Conservation (phyloP, 2,888 invertebrate species). For the Pteria penguin region DNA sequence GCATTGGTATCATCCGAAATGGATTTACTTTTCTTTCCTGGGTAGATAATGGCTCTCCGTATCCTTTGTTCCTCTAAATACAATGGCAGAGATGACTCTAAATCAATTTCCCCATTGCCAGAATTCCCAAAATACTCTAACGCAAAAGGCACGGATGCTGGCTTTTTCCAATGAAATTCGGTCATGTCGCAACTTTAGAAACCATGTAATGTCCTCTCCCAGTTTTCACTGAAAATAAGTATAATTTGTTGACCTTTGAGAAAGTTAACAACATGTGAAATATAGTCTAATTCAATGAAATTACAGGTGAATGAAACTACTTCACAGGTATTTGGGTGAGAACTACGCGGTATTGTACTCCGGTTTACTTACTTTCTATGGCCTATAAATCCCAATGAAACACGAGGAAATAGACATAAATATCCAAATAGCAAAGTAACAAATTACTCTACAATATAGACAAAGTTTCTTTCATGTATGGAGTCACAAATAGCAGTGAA, state of each 20-base stretch:
- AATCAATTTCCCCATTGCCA: constrained; percentile 12
- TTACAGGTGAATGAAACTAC: neutral
- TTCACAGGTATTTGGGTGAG: neutral
- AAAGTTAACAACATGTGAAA: neutral
- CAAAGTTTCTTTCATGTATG: no score
- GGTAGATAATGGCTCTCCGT: constrained; percentile 31
- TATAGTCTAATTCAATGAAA: neutral
- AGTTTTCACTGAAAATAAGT: no score
- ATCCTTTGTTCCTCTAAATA: constrained; percentile 39
- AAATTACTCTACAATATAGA: neutral
- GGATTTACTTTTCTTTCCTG: constrained; percentile 23
- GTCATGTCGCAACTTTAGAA: neutral
- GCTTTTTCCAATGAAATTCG: constrained; percentile 7
- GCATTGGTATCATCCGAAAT: constrained; percentile 28
- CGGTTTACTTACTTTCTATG: neutral
- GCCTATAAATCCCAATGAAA: neutral
- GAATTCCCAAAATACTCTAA: constrained; percentile 16
- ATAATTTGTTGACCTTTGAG: neutral
- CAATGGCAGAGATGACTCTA: constrained; percentile 35
- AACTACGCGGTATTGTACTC: neutral
- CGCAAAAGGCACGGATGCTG: neutral
- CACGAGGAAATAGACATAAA: neutral
- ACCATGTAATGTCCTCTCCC: no score
- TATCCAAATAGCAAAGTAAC: neutral
- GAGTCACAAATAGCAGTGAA: no score